A percentile compares a stretch with the other conserved stretches of the same genome.
These are phyloP conservation scores for Labeo rohita DNA, from an alignment of 2,113 vertebrate species.

Conservation along the genomic window DNA sequence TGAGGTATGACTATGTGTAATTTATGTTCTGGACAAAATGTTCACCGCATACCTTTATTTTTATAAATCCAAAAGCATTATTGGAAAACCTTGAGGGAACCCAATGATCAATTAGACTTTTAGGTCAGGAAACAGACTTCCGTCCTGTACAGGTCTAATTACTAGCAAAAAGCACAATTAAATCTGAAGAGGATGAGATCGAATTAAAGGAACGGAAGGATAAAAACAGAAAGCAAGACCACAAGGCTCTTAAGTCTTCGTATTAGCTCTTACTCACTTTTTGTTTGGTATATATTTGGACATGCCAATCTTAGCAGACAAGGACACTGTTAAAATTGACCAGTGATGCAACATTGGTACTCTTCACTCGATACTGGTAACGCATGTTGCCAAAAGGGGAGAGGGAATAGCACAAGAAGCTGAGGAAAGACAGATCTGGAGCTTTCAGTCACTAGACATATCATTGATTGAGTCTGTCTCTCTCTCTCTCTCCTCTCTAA, in stretches of 20 bases:
- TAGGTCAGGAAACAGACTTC: not conserved
- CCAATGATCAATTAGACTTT: not conserved
- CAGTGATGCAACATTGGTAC: constrained; percentile 25
- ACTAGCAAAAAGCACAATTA: not conserved
- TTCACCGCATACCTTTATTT: not conserved
- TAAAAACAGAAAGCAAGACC: not conserved
- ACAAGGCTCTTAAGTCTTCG: constrained; percentile 31
- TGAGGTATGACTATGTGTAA: no score
- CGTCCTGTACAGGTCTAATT: not conserved
- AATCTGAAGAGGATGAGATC: constrained; percentile 35
- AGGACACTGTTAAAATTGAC: constrained; percentile 13
- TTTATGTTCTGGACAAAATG: no score
- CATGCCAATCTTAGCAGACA: not conserved
- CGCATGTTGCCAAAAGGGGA: constrained; percentile 1
- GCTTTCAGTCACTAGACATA: constrained; percentile 2
- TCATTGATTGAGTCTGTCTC: constrained; percentile 27
- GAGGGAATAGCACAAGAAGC: not conserved
- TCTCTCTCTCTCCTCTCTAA: not conserved
- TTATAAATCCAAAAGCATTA: not conserved
- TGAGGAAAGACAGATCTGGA: constrained; percentile 28
- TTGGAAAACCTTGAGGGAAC: not conserved
- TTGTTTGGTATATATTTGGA: constrained; percentile 7
- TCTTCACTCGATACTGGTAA: constrained; percentile 8
- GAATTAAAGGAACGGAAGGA: not conserved
- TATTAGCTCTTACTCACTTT: not conserved